A percentile compares a stretch with the other conserved stretches of the same genome.
These are phyloP conservation scores for Gymnocypris eckloni DNA, from an alignment of 2,797 vertebrate genomes.

Conservation along the genomic window DNA sequence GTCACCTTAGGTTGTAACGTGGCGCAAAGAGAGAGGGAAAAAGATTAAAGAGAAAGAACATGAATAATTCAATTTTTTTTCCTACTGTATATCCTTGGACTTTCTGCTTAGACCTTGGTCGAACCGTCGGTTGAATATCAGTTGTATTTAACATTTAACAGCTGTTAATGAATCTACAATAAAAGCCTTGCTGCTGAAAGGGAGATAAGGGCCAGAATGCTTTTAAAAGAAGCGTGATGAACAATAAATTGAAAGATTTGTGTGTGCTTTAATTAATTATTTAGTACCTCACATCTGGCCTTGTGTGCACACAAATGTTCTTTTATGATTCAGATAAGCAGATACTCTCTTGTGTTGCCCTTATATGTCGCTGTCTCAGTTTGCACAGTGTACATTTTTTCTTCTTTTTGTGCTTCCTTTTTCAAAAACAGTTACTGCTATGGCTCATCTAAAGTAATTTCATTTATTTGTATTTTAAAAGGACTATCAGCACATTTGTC, in stretches of 20 bases:
- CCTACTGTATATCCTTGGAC: constrained; percentile 55
- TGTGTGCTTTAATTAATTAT: constrained; percentile 54
- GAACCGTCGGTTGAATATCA: constrained; percentile 26
- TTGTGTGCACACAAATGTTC: constrained; percentile 52
- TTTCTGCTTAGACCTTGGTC: constrained; percentile 55
- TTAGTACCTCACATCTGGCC: constrained; percentile 47
- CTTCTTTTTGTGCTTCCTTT: constrained; percentile 7
- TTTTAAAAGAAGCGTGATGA: constrained; percentile 31
- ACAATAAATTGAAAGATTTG: constrained; percentile 32
- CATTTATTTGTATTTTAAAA: constrained; percentile 11
- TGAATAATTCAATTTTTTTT: constrained; percentile 56
- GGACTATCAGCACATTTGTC: not conserved
- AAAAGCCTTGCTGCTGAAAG: constrained; percentile 32
- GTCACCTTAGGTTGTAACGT: constrained; percentile 36
- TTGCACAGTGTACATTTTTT: constrained; percentile 21
- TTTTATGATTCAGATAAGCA: constrained; percentile 44
- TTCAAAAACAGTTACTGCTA: constrained; percentile 65
- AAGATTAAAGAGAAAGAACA: constrained; percentile 52
- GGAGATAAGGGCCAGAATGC: constrained; percentile 9
- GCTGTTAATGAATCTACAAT: constrained; percentile 56
- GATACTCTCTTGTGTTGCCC: constrained; percentile 40
- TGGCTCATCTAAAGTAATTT: constrained; percentile 49
- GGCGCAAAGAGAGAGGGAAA: constrained; percentile 28
- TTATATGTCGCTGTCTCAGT: constrained; percentile 38
- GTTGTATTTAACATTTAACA: constrained; percentile 57